These are phyloP conservation scores for Chromobotia macracanthus DNA, from an alignment of 2,797 vertebrate species.

Conservation along the genomic window DNA sequence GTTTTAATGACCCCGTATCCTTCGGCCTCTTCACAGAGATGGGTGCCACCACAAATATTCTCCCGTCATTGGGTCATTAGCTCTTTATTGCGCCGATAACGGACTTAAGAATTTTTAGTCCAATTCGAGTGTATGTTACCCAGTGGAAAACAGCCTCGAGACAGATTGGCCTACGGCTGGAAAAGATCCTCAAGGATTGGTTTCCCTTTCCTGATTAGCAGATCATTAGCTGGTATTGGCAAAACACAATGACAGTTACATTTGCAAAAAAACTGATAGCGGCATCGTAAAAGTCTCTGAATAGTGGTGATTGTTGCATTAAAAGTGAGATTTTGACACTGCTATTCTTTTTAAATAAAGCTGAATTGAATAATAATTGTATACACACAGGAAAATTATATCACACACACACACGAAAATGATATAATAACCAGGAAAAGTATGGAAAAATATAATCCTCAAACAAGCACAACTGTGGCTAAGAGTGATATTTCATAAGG, in stretches of 20 bases:
- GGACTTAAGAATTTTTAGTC: slow-evolving; percentile 68
- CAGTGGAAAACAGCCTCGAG: slow-evolving; percentile 52
- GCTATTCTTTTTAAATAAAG: slow-evolving; percentile 30
- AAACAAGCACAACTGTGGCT: too few relatives aligned
- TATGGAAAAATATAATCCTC: too few relatives aligned
- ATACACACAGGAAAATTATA: too few relatives aligned
- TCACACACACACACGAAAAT: too few relatives aligned
- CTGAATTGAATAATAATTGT: slow-evolving; percentile 23
- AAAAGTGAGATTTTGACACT: slow-evolving; percentile 27
- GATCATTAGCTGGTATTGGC: slow-evolving; percentile 53
- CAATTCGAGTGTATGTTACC: slow-evolving; percentile 52
- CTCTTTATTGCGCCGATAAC: slow-evolving; percentile 73
- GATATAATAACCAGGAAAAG: too few relatives aligned
- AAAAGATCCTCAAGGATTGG: slow-evolving; percentile 45
- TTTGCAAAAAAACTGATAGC: slow-evolving; percentile 23
- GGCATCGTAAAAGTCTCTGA: too few relatives aligned
- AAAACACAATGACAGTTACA: slow-evolving; percentile 55
- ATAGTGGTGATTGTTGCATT: not conserved
- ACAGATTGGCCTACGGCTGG: slow-evolving; percentile 60
- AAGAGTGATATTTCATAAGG: not conserved
- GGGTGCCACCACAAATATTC: slow-evolving; percentile 72
- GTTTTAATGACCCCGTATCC: slow-evolving; percentile 80
- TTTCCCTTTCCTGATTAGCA: slow-evolving; percentile 48
- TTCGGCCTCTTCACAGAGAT: slow-evolving; percentile 74
- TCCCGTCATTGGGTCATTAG: slow-evolving; percentile 76